These are phyloP conservation scores for Acromyrmex heyeri DNA, from an alignment of 1,140 invertebrate species.

Conservation along the genomic window DNA sequence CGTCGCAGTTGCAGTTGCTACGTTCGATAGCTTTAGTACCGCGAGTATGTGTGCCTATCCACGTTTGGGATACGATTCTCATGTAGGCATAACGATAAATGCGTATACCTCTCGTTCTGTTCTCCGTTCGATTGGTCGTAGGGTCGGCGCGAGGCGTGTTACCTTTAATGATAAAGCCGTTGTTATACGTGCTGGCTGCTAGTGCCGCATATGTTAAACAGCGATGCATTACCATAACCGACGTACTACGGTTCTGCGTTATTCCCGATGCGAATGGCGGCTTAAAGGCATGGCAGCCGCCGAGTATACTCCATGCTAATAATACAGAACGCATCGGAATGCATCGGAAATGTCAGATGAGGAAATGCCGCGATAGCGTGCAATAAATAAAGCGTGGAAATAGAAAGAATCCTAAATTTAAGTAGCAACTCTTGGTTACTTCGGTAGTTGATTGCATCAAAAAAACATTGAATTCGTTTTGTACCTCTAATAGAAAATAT, in stretches of 20 bases:
- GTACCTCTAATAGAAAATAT: background rate
- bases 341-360: conserved; percentile 31
- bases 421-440: background rate
- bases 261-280: conserved; percentile 50
- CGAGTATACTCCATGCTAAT: conserved; percentile 47
- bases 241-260: conserved; percentile 42
- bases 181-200: conserved; percentile 77
- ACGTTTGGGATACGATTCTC: conserved; percentile 13
- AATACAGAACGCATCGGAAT: conserved; percentile 60
- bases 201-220: conserved; percentile 80
- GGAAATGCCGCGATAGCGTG: conserved; percentile 8
- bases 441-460: background rate
- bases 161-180: conserved; percentile 83
- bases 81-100: conserved; percentile 40
- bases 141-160: conserved; percentile 70
- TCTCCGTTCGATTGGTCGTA: conserved; percentile 49
- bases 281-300: conserved; percentile 60
- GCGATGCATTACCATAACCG: conserved; percentile 80
- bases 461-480: background rate
- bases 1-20: background rate
- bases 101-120: conserved; percentile 26
- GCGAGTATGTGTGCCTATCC: background rate
- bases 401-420: conserved; percentile 1
- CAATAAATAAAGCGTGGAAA: background rate
- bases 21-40: conserved; percentile 13